Percentiles rank a stretch among this genome's conserved stretches.
phyloP scores from a whole-genome alignment of 2,888 invertebrate genomes.

The Acleris laterana region DNA sequence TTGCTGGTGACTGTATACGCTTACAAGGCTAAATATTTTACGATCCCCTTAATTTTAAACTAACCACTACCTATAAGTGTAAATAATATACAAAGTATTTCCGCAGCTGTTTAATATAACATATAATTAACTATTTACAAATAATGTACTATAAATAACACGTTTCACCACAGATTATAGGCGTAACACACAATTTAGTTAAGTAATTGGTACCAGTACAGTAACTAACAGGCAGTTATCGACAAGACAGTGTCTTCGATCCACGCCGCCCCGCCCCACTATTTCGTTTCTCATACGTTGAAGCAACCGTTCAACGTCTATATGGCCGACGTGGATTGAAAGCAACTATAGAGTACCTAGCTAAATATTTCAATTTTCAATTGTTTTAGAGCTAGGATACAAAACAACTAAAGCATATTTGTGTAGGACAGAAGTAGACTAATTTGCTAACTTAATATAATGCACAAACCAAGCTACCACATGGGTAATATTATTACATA shows the following conservation, averaged over 20 bases:
- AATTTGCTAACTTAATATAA: not conserved
- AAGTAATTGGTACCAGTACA: constrained; percentile 32
- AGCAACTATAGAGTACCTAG: too few species aligned
- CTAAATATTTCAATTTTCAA: not conserved
- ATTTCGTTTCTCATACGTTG: too few species aligned
- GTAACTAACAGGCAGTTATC: constrained; percentile 31
- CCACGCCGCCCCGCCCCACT: not conserved
- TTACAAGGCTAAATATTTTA: too few species aligned
- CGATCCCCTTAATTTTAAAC: too few species aligned
- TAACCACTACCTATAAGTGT: not conserved
- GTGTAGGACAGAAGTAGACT: constrained; percentile 1
- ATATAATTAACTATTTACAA: constrained; percentile 37
- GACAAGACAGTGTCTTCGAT: not conserved
- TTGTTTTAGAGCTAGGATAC: constrained; percentile 15
- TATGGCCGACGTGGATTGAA: too few species aligned
- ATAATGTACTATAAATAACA: constrained; percentile 37
- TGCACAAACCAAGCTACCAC: too few species aligned
- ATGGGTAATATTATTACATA: too few species aligned
- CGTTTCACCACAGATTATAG: constrained; percentile 21
- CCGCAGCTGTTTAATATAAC: constrained; percentile 36
- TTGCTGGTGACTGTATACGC: too few species aligned
- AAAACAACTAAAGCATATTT: constrained; percentile 22
- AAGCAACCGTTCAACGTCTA: too few species aligned
- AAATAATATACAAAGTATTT: constrained; percentile 11
- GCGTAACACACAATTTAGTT: constrained; percentile 25